Evolutionary conservation across 2,888 invertebrate species (phyloP).

Genomic region (Pammene fasciana): DNA sequence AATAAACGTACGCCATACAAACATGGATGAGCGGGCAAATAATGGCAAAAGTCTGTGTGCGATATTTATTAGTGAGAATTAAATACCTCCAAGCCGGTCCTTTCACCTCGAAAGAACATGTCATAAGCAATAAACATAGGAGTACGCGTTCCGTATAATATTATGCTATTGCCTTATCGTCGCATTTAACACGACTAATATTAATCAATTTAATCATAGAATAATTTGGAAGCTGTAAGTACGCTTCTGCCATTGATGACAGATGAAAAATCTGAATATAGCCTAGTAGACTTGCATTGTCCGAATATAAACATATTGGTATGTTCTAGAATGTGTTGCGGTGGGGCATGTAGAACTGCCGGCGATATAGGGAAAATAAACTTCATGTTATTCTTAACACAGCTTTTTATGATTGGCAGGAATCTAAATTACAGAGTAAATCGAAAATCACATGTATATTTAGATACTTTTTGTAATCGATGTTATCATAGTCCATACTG

Average conservation of each 20-base stretch:
- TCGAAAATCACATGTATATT: no score
- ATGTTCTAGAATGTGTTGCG: background rate
- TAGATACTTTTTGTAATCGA: no score
- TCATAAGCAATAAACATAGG: conserved; percentile 40
- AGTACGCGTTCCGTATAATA: conserved; percentile 36
- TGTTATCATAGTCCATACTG: no score
- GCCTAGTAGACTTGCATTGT: background rate
- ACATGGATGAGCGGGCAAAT: conserved; percentile 19
- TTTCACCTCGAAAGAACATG: conserved; percentile 33
- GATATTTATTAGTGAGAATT: conserved; percentile 38
- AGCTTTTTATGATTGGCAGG: background rate
- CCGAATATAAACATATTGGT: background rate
- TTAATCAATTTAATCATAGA: conserved; percentile 39
- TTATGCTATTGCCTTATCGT: conserved; percentile 40
- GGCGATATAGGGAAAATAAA: background rate
- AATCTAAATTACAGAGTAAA: background rate
- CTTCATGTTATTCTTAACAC: background rate
- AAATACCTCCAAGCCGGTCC: conserved; percentile 36
- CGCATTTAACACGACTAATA: conserved; percentile 38
- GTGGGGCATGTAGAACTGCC: background rate
- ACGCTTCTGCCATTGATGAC: conserved; percentile 22
- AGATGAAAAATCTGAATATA: background rate
- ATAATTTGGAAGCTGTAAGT: conserved; percentile 30
- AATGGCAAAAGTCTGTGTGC: conserved; percentile 21
- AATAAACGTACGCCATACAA: conserved; percentile 23